Evolutionary conservation across 2,113 vertebrate genomes (phyloP), one percentile per base, ranked within the genome.

Genomic region (Heterotis niloticus): DNA sequence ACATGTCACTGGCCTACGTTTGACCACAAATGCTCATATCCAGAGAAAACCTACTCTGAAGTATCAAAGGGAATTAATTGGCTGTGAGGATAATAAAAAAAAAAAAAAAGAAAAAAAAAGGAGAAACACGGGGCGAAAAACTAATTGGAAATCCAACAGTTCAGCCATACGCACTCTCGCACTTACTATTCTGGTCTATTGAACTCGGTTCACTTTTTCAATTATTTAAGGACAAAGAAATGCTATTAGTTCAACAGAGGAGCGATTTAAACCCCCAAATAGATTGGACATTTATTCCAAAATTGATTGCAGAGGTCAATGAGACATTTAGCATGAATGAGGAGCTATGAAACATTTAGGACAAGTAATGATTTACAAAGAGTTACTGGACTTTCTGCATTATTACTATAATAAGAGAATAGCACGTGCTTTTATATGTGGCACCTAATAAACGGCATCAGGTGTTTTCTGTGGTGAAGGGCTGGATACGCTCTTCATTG

Each of bases 221-320:
- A 84, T 86, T 83, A 84, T 86, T 86, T 81, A 86, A 81, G 80
- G 77, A 83, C 81, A 81, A 80, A 82, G 69, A 4, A 28, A 81
- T 73, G 56, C 54, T 34, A 51, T 82, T 81, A 79, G 75, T 82
- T 82, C 52, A 81, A 74, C 78, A 62, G 14, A 9, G 44, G 74
- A 67, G 69, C 76, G 72, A 80, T 85, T 87, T 82, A 80, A 85
- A 86, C 71, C 64, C 26, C 64, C 44, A 72, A 79, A 86, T 83
- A 78, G 76, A 84, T 82, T 71, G 76, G 81, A 71, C 80, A 78
- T 65, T 76, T 82, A 71, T 68, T 66, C 82, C 73, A 64, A 75
- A 70, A 76, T 80, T 34, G 20, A 16, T 54, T 52, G 75, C 68
- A 78, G 73, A 81, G 80, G 81, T 84, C 79, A 83, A 77, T 56